Conservation (phyloP, 2,888 invertebrate species). For the Tetanocera ferruginea region DNA sequence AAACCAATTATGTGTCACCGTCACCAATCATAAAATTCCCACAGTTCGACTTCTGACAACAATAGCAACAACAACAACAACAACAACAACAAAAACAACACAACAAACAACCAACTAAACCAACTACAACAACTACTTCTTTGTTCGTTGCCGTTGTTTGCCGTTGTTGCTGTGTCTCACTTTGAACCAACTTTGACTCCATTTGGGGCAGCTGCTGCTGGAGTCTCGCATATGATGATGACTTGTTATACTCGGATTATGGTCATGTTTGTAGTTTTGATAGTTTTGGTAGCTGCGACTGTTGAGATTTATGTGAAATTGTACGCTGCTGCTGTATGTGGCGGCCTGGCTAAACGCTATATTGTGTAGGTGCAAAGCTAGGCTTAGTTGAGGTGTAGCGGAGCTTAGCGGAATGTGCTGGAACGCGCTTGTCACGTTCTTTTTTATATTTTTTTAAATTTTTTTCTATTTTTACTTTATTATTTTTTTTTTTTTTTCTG, state of each 20-base stretch:
- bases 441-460: background rate
- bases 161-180: slow-evolving; percentile 15
- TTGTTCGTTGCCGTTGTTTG: slow-evolving; percentile 40
- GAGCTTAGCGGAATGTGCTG: slow-evolving; percentile 23
- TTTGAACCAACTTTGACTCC: slow-evolving; percentile 27
- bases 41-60: slow-evolving; percentile 50
- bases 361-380: slow-evolving; percentile 16
- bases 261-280: slow-evolving; percentile 35
- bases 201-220: slow-evolving; percentile 20
- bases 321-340: slow-evolving; percentile 14
- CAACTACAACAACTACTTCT: slow-evolving; percentile 41
- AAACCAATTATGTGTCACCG: slow-evolving; percentile 41
- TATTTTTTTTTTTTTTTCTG: background rate
- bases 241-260: slow-evolving; percentile 29
- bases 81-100: slow-evolving; percentile 39
- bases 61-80: slow-evolving; percentile 42
- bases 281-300: slow-evolving; percentile 29
- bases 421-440: slow-evolving; percentile 31
- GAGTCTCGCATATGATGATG: slow-evolving; percentile 26
- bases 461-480: slow-evolving; percentile 1
- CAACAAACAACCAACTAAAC: slow-evolving; percentile 9
- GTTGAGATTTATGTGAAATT: slow-evolving; percentile 30
- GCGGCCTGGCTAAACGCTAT: background rate
- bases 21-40: slow-evolving; percentile 58
- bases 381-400: too few relatives aligned